Base-by-base conservation (phyloP, 2,797 vertebrate species). In the Kryptolebias ocellatus region DNA sequence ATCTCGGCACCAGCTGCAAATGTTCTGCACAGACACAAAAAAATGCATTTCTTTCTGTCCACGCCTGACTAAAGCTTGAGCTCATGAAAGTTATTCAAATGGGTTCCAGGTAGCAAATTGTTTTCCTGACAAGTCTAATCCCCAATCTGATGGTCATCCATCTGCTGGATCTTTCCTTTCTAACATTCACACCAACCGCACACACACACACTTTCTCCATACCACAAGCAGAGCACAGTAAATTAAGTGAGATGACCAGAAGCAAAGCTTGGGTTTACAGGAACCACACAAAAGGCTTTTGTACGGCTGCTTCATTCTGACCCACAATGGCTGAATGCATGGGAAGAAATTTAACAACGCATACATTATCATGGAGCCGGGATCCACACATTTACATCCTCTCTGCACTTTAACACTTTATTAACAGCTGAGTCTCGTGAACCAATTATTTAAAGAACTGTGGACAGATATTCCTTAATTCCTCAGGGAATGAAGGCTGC, bases 281-380 rank as follows among this genome's bases (percentile, higher is more conserved):
- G 87, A 91, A 91, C 73, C 78, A 67, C 62, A 92, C 90, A 93
- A 93, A 91, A 80, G 80, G 81, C 87, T 85, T 86, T 91, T 92
- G 90, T 92, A 7, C n/a, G 29, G 64, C 64, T 60, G 72, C 79
- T 56, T 62, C 66, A 66, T 82, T 85, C 79, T 72, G 76, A 81
- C 85, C 87, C 81, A 73, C 66, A 80, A 66, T 61, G 74, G 61
- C 63, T 82, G 80, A 84, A 91, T 85, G 74, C 89, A 90, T 85
- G 81, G 84, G 88, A 74, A 77, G 20, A 81, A 80, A 83, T 84
- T 77, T 70, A 85, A 79, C 80, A 70, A 72, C 75, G 86, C 84
- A 75, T 81, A 86, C 56, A 76, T 87, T 87, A 83, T 69, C 16
- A 18, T 63, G 54, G 60, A 60, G 50, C 67, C 60, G 51, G 53